Base-by-base conservation (phyloP, 2,888 invertebrate species). In the Notodonta dromedarius region DNA sequence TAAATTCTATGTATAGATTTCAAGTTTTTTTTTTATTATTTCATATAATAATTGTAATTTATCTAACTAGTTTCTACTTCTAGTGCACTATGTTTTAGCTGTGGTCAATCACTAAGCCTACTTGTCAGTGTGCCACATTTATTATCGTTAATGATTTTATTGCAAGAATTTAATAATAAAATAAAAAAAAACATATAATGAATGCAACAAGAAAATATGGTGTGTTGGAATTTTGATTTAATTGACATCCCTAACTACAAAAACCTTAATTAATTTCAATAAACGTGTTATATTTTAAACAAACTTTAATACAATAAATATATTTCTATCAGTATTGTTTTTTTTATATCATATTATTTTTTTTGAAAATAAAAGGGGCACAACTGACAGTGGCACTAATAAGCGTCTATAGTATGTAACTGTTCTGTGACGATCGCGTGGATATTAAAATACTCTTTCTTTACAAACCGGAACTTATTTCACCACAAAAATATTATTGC, bases 1-100 rank as follows among this genome's bases (percentile, higher is more conserved):
- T 90, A 84, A 90, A 89, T 91, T 88, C 91, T 93, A 93, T 92
- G 87, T 90, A 92, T 93, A 91, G 91, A 92, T 91, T 93, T 92
- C 87, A 91, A 91, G 90, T 86, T 88, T 90, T 90, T 84, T 84
- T 69, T 70, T 53, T 70, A 70, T 70, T 83, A 77, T 78, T 79
- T 86, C 78, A 82, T 84, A 87, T 89, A 88, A 87, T 90, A 84
- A 87, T 89, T 89, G 86, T 91, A 89, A 88, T 91, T 91, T 89
- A 86, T 90, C 91, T 92, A 92, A 87, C 90, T 92, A 91, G 77
- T 69, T 56, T 73, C 91, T 92, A 93, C 85, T 74, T 83, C 91
- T 92, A 93, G 93, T 93, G 93, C 91, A 84, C 90, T 92, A 91
- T 86, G 70, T 86, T 87, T 90, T 91, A 91, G 91, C 91, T 85